Base-by-base conservation (phyloP, 2,113 vertebrate species). In the Onychostoma macrolepis region DNA sequence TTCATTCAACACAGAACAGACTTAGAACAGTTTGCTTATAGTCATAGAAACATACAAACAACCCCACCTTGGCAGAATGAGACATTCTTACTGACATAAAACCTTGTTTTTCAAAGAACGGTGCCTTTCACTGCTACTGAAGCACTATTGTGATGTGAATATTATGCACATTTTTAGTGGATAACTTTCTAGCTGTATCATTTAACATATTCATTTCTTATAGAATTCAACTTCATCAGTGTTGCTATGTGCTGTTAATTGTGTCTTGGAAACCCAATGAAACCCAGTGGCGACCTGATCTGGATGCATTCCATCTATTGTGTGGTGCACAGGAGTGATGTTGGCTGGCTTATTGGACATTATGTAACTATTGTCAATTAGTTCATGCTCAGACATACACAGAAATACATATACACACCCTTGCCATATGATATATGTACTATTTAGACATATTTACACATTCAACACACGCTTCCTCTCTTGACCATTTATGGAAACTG, bases 291-390 rank as follows among this genome's bases (percentile, higher is more conserved):
- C 15, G 78, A 71, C 53, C 56, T 88, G 50, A 80, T 48, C 45
- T 81, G 77, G 83, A 84, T 38, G 36, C 8, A 30, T 75, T 63
- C 83, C 82, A 74, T 80, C 38, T 53, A 88, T 88, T 88, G 50
- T 88, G 36, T 53, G 48, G 45, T 56, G 33, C 50, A 71, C 50
- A 87, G 53, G 81, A 78, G 50, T 74, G 41, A 88, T 48, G 53
- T 17, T 85, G 53, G 87, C 67, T 75, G 77, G 67, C 38, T 80
- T 72, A 87, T 72, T 36, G 24, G 21, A 26, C 28, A 83, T 72
- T 87, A 41, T 75, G 77, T 87, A 84, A 72, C 75, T 48, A 53
- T 30, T 58, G 71, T 28, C 53, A 53, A 15, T n/a, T 28, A 11
- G 53, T 30, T 48, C 69, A 36, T 17, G 85, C 15, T 30, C 48